phyloP scores from a whole-genome alignment of 1,140 invertebrate genomes.

The Ridgeia piscesae region DNA sequence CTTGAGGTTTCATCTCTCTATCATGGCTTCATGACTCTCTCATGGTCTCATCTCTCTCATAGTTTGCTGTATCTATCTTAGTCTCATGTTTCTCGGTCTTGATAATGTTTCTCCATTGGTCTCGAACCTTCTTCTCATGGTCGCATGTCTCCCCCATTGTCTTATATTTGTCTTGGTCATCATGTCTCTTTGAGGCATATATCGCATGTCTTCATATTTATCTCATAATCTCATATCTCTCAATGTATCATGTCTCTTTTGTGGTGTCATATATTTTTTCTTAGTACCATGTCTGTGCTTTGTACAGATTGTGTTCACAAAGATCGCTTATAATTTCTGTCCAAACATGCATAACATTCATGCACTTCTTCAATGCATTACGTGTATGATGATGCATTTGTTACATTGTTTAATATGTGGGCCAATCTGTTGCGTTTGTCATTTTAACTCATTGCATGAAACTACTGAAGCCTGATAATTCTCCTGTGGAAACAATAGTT shows the following conservation, averaged over 20 bases:
- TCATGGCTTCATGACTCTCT: too few relatives aligned
- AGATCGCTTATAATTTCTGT: too few relatives aligned
- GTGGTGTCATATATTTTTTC: neutral
- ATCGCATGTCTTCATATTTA: neutral
- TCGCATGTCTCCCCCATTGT: neutral
- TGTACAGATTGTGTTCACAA: too few relatives aligned
- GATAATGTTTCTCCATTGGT: too few relatives aligned
- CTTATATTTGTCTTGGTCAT: neutral
- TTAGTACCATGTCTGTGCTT: too few relatives aligned
- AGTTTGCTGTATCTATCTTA: too few relatives aligned
- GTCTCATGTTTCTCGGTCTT: too few relatives aligned
- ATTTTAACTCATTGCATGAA: neutral
- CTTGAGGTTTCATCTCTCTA: too few relatives aligned
- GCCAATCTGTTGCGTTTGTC: neutral
- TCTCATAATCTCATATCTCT: neutral
- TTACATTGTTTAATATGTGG: neutral
- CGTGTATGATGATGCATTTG: neutral
- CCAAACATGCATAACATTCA: too few relatives aligned
- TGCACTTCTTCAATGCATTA: too few relatives aligned
- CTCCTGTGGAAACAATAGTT: neutral
- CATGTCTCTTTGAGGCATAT: neutral
- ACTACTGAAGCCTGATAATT: neutral
- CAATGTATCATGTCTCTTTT: neutral
- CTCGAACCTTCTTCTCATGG: neutral
- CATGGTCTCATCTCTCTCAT: too few relatives aligned